Base-by-base conservation (phyloP, 23 tunicate genomes). In the Trididemnum clinides region DNA sequence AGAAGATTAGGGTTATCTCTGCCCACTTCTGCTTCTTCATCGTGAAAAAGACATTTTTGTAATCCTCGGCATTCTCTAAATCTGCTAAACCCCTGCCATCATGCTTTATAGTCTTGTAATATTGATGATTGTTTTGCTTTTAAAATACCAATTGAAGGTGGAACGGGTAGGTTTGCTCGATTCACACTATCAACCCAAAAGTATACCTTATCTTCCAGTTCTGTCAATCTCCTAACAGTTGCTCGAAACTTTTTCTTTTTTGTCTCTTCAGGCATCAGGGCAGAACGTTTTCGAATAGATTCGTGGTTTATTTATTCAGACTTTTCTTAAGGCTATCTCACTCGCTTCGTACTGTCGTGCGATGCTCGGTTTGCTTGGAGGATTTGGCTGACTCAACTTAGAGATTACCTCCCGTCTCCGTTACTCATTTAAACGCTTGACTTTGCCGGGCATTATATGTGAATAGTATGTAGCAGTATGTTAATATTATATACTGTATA, bases 21-120 rank as follows among this genome's bases (percentile, higher is more conserved):
- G 86, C 72, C 83, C 80, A 82, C 86, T 72, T 65, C 86, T 7
- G 79, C 86, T 82, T 57, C 86, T 82, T 37, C 86, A 28, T 35
- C 59, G 62, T 69, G 59, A 82, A 64, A 83, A 23, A 51, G 34
- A n/a, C n/a, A n/a, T 82, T 82, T 32, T 22, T 78, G 66, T 51
- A 74, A 54, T 30, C 54, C 84, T 63, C 78, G 84, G 62, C 71
- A 34, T 79, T 44, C 78, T 79, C 84, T 79, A 37, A 63, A 79
- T 79, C 78, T 33, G 84, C 84, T 63, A 62, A 79, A 37, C 84
- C 84, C 31, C 84, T 79, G 78, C 84, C 70, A 79, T 37, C 78
- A 62, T 78, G 82, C 75, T 79, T 57, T 21, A 54, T 36, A 74
- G 34, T 74, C 57, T 29, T 74, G 35, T 23, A 57, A 74, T 36